Conservation (phyloP, 1,140 invertebrate genomes). For the Brachionus plicatilis region DNA sequence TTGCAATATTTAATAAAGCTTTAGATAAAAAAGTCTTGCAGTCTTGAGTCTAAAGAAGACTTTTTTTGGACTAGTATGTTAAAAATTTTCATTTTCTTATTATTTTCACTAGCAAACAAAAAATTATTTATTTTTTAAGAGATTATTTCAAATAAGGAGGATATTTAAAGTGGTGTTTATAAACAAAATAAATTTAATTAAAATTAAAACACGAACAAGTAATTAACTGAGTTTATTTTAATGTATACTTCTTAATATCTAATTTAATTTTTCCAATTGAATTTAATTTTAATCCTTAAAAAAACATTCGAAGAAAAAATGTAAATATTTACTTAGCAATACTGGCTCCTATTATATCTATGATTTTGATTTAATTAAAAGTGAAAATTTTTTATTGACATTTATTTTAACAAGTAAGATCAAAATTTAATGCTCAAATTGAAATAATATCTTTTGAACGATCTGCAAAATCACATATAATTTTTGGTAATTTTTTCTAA, state of each 20-base stretch:
- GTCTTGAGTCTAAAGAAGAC: too few relatives aligned
- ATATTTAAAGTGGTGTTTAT: neutral
- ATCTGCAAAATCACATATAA: neutral
- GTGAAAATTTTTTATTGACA: conserved; percentile 37
- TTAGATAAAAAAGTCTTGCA: too few relatives aligned
- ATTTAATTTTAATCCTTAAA: neutral
- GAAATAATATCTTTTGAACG: neutral
- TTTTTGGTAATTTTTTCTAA: neutral
- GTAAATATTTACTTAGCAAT: neutral
- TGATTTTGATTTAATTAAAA: neutral
- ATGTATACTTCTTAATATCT: neutral
- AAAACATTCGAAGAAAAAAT: neutral
- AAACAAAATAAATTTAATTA: neutral
- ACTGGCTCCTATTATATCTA: neutral
- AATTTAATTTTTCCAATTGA: neutral
- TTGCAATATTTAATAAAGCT: too few relatives aligned
- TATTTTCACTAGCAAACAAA: neutral
- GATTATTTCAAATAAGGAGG: neutral
- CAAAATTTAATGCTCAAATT: conserved; percentile 45
- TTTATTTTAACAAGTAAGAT: neutral
- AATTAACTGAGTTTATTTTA: neutral
- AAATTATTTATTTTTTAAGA: neutral
- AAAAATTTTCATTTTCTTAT: too few relatives aligned
- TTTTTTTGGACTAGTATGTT: too few relatives aligned
- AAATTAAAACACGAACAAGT: neutral